These are phyloP conservation scores for Nasonia longicornis DNA, from an alignment of 1,140 invertebrate species.

Conservation along the genomic window DNA sequence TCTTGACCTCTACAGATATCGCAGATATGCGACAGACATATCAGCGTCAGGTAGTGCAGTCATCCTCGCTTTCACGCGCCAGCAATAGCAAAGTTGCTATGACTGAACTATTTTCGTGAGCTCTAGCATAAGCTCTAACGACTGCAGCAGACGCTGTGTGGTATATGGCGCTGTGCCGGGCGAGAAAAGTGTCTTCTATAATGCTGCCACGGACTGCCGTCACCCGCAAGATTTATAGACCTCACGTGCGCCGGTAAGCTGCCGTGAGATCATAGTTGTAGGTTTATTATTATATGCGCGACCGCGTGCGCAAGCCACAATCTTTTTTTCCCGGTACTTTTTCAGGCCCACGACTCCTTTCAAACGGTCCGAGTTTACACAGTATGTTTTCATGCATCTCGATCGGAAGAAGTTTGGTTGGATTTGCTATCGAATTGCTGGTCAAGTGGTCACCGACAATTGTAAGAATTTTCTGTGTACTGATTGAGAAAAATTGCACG, in stretches of 20 bases:
- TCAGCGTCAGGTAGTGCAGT: not conserved
- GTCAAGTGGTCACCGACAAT: not conserved
- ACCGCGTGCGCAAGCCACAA: not conserved
- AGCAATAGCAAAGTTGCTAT: conserved; percentile 25
- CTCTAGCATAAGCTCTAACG: not conserved
- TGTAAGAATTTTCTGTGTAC: no score
- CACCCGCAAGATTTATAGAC: not conserved
- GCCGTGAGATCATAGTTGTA: not conserved
- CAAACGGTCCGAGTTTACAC: not conserved
- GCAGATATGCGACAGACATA: not conserved
- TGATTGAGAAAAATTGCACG: no score
- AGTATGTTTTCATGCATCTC: not conserved
- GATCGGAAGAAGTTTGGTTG: not conserved
- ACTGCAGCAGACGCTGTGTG: not conserved
- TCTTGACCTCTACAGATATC: not conserved
- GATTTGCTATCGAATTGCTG: not conserved
- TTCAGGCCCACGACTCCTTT: no score
- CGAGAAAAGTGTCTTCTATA: not conserved
- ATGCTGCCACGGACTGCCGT: not conserved
- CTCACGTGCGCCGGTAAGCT: not conserved
- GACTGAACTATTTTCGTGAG: conserved; percentile 48
- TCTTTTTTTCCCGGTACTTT: not conserved
- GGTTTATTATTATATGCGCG: not conserved
- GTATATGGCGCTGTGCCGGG: not conserved
- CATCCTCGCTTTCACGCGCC: not conserved